A percentile compares a stretch with the other conserved stretches of the same genome.
Conservation (phyloP, 2,113 vertebrate species). For the Tursiops truncatus region DNA sequence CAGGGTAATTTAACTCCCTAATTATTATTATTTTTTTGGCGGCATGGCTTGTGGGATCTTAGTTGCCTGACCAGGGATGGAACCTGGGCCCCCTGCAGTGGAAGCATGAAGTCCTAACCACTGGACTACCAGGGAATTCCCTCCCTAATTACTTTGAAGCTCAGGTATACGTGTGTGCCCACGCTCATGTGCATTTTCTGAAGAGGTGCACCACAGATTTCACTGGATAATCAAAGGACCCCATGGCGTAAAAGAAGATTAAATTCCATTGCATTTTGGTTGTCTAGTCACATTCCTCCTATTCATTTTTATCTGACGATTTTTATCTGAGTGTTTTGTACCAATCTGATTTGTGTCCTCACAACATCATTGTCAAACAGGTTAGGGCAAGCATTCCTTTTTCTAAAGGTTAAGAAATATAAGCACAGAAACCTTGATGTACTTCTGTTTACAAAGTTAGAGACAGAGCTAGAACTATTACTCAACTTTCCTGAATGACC, state of each 20-base stretch:
- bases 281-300: background rate
- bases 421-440: background rate
- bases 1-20: background rate
- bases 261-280: background rate
- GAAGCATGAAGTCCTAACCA: too few species aligned
- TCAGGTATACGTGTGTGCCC: too few species aligned
- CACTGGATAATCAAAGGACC: background rate
- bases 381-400: background rate
- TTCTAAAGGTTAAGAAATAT: constrained; percentile 41
- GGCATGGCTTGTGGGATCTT: too few species aligned
- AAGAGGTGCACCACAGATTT: background rate
- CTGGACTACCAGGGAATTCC: too few species aligned
- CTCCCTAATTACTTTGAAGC: background rate
- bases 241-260: background rate
- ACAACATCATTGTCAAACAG: constrained; percentile 17
- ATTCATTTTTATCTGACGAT: constrained; percentile 38
- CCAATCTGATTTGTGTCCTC: constrained; percentile 40
- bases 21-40: too few species aligned
- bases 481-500: background rate
- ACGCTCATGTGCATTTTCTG: background rate
- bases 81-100: too few species aligned
- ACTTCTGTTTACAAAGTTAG: background rate
- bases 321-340: constrained; percentile 45
- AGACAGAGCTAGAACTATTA: background rate
- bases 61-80: too few species aligned